Base-by-base conservation (phyloP, 2,888 invertebrate genomes). In the Oscheius sp. region DNA sequence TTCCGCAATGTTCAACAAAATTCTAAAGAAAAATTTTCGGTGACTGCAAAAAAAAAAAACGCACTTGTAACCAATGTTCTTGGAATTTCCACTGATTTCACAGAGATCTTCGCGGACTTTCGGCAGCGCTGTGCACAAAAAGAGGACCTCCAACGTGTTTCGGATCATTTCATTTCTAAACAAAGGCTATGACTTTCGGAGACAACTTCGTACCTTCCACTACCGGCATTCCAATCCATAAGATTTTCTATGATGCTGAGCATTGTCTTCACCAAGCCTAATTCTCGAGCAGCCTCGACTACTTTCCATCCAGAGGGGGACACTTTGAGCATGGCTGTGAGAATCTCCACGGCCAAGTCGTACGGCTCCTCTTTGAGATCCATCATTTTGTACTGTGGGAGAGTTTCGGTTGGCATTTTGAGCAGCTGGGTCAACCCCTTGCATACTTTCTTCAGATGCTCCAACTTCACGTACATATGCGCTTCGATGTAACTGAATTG, bases 111-210 rank as follows among this genome's bases (percentile, higher is more conserved):
- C n/a, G 35, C 77, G 75, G n/a, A 75, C 62, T 37, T 47, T 51
- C 32, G 77, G 74, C 47, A 68, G 50, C 33, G 66, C 53, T 48
- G 75, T 66, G 68, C 73, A 95, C 93, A 96, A 94, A 0, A 94
- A 94, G 57, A 98, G 92, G 51, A 95, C 95, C 90, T 97, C 96
- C 76, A 92, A 90, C 2, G 94, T 94, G 70, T 93, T 93, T 53
- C 93, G 92, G 2, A 94, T 93, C 0, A 94, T 94, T 90, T 95
- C 95, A 3, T 57, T 55, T 57, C 83, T 81, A 68, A 42, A 59
- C 35, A 60, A 21, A 21, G 53, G 3, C 42, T 53, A 5, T 13
- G 3, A 21, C 21, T 32, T 47, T 1, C 13, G 2, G 1, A 21
- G 13, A 21, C 13, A 48, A 47, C 33, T 37, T 11, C 76, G 1